phyloP scores from a whole-genome alignment of 2,797 vertebrate genomes.

The Artibeus lituratus region DNA sequence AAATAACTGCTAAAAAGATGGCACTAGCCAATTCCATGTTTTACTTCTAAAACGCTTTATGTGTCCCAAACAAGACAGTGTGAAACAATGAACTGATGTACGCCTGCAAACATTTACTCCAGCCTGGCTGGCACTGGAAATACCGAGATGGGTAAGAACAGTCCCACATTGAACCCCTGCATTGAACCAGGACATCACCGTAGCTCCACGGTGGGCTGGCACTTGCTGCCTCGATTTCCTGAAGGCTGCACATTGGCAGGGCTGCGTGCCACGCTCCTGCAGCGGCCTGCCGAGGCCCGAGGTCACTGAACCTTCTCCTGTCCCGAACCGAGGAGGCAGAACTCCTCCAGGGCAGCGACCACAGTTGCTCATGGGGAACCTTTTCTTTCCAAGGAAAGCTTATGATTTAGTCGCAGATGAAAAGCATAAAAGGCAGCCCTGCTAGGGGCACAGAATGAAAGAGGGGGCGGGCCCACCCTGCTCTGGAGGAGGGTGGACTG shows the following conservation, averaged over 20 bases:
- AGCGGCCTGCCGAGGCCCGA: too few species aligned
- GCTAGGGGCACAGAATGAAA: too few species aligned
- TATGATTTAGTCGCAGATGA: neutral
- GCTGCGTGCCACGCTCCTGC: neutral
- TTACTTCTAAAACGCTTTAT: neutral
- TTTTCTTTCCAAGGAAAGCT: neutral
- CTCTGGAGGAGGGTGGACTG: neutral
- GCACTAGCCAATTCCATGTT: neutral
- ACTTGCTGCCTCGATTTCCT: neutral
- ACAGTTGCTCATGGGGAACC: neutral
- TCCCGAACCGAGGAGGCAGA: neutral
- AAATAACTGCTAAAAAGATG: conserved; percentile 3
- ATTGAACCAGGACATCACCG: neutral
- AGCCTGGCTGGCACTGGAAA: neutral
- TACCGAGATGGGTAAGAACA: neutral
- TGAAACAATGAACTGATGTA: neutral
- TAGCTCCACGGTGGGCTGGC: neutral
- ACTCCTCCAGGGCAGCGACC: neutral
- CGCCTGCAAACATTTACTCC: neutral
- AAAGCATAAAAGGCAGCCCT: neutral
- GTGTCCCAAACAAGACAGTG: neutral
- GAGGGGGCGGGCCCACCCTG: neutral
- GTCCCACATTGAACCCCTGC: neutral
- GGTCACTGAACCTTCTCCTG: neutral
- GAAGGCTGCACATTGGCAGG: neutral